phyloP scores from a whole-genome alignment of 1,140 invertebrate genomes.

The Pachypeltis micranthus region DNA sequence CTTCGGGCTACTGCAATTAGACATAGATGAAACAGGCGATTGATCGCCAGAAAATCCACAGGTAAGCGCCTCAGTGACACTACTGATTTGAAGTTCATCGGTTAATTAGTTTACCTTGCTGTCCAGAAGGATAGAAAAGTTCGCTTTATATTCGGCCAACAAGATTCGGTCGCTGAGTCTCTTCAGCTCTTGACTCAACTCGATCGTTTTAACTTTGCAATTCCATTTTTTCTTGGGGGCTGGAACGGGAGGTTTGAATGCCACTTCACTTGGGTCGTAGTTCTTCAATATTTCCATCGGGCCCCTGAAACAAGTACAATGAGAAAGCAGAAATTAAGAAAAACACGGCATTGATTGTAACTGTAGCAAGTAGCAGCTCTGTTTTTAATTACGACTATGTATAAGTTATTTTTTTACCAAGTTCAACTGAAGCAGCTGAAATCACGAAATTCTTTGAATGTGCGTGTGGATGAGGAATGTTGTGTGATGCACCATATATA shows the following conservation, averaged over 20 bases:
- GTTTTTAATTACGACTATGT: neutral
- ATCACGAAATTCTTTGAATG: no score
- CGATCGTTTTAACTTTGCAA: neutral
- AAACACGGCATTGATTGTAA: no score
- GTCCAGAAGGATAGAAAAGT: slow-evolving; percentile 2
- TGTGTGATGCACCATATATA: no score
- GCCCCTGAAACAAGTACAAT: slow-evolving; percentile 33
- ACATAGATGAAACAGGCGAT: no score
- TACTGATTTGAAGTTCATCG: no score
- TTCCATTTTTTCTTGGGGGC: slow-evolving; percentile 34
- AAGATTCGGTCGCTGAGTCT: slow-evolving; percentile 10
- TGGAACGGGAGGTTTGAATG: slow-evolving; percentile 50
- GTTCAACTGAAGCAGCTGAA: neutral
- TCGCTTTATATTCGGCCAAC: neutral
- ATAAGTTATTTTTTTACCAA: neutral
- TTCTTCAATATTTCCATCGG: slow-evolving; percentile 42
- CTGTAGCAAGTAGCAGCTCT: neutral
- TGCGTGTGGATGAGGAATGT: no score
- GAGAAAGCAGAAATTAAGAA: neutral
- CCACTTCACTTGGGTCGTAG: slow-evolving; percentile 50
- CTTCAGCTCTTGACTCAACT: neutral
- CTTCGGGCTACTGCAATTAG: no score
- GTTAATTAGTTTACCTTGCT: slow-evolving; percentile 8
- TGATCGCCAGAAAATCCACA: no score
- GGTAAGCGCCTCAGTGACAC: no score